These are phyloP conservation scores for Cryptoleucopteryx plumbea DNA, from an alignment of 2,113 vertebrate species.

Conservation along the genomic window DNA sequence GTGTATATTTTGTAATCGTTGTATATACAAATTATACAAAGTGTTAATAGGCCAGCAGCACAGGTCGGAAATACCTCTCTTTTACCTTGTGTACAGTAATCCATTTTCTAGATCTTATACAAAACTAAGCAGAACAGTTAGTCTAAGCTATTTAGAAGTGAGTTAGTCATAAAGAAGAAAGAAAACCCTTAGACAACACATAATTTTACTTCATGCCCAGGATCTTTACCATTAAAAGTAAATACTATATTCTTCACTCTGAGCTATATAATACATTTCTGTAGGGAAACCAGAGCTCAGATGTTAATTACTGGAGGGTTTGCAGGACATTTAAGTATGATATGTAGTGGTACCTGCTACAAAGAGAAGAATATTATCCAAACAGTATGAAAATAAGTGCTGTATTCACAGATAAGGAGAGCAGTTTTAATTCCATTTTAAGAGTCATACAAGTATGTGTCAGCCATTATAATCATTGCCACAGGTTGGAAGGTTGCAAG, in stretches of 20 bases:
- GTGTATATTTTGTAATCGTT: neutral
- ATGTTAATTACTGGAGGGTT: conserved; percentile 50
- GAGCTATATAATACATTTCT: neutral
- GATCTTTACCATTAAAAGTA: neutral
- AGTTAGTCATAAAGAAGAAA: neutral
- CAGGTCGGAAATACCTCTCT: neutral
- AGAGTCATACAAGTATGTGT: neutral
- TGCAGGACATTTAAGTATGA: conserved; percentile 38
- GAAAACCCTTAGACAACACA: neutral
- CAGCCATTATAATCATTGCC: conserved; percentile 60
- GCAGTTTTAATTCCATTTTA: conserved; percentile 58
- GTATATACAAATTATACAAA: neutral
- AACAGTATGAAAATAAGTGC: conserved; percentile 32
- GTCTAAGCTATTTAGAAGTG: neutral
- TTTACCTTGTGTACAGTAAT: neutral
- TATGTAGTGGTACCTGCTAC: neutral
- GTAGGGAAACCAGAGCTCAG: neutral
- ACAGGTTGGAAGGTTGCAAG: conserved; percentile 40
- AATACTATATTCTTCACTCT: neutral
- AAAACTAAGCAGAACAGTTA: neutral
- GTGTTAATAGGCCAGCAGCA: neutral
- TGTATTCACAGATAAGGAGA: conserved; percentile 54
- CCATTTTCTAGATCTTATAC: neutral
- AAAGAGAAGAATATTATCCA: conserved; percentile 35
- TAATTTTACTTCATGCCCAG: neutral